Evolutionary conservation across 1,140 invertebrate species (phyloP).

Genomic region (Drosophila pseudoananassae): DNA sequence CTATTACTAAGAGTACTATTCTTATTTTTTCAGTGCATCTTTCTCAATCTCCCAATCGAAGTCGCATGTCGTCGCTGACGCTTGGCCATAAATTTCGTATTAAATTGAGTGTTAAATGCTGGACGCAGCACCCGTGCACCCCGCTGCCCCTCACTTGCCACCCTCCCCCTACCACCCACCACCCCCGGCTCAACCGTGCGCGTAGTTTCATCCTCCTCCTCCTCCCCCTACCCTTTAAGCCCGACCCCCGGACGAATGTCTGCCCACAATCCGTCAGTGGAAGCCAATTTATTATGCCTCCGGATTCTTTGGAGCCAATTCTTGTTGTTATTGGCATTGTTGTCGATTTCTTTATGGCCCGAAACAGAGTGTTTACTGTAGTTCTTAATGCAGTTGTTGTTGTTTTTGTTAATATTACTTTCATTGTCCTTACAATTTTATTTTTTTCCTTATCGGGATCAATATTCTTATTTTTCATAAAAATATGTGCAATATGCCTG

Average conservation of each 20-base stretch:
- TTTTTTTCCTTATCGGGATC: conserved; percentile 8
- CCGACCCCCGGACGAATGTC: conserved; percentile 9
- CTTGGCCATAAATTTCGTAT: conserved; percentile 80
- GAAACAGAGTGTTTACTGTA: conserved; percentile 30
- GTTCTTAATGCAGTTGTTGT: conserved; percentile 11
- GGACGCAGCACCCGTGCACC: conserved; percentile 55
- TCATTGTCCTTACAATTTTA: conserved; percentile 9
- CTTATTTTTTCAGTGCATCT: conserved; percentile 25
- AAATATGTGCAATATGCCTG: not conserved
- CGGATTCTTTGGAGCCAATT: conserved; percentile 45
- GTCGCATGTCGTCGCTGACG: conserved; percentile 73
- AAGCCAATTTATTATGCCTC: conserved; percentile 77
- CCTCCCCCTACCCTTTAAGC: not conserved
- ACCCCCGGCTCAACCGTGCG: conserved; percentile 67
- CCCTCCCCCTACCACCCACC: conserved; percentile 1
- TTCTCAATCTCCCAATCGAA: conserved; percentile 31
- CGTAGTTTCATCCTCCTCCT: conserved; percentile 30
- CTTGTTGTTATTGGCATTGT: conserved; percentile 30
- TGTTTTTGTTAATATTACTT: not conserved
- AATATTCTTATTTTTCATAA: conserved; percentile 13
- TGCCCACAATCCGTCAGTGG: conserved; percentile 75
- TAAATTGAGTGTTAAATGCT: conserved; percentile 83
- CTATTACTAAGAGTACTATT: too few species aligned
- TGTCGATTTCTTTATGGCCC: conserved; percentile 50
- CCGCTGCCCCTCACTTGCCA: not conserved